Evolutionary conservation across 1,140 invertebrate species (phyloP).

Genomic region (Drosophila sproati): DNA sequence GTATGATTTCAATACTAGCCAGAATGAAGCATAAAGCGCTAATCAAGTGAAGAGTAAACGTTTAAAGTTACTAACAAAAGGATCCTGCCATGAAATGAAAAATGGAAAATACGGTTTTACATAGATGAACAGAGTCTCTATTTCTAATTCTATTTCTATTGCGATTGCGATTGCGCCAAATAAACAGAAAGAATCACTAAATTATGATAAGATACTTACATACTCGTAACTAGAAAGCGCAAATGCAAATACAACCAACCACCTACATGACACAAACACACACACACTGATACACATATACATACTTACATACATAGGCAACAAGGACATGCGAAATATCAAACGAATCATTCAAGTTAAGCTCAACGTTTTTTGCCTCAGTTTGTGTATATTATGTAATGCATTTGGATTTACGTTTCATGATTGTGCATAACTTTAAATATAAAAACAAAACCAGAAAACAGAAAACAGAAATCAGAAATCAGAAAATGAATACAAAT

Average conservation of each 20-base stretch:
- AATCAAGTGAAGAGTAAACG: constrained; percentile 66
- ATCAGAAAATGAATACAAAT: background rate
- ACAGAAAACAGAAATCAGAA: background rate
- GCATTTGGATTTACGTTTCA: constrained; percentile 24
- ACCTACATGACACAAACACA: constrained; percentile 17
- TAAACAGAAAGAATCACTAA: constrained; percentile 22
- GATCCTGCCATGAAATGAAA: constrained; percentile 78
- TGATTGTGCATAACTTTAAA: constrained; percentile 20
- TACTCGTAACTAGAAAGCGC: constrained; percentile 5
- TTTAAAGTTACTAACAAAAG: constrained; percentile 82
- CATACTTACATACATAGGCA: background rate
- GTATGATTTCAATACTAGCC: constrained; percentile 19
- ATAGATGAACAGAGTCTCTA: constrained; percentile 63
- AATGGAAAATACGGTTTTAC: constrained; percentile 81
- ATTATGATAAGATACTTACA: constrained; percentile 48
- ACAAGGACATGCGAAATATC: background rate
- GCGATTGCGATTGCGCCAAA: constrained; percentile 17
- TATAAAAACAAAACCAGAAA: constrained; percentile 16
- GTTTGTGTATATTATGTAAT: constrained; percentile 36
- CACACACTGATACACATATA: background rate
- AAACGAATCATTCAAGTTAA: constrained; percentile 12
- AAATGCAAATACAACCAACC: constrained; percentile 24
- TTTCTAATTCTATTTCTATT: constrained; percentile 60
- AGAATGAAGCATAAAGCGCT: constrained; percentile 15
- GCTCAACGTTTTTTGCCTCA: constrained; percentile 32